Percentiles rank a stretch among this genome's conserved stretches.
phyloP scores from a whole-genome alignment of 2,113 vertebrate genomes.

The Epinephelus moara region DNA sequence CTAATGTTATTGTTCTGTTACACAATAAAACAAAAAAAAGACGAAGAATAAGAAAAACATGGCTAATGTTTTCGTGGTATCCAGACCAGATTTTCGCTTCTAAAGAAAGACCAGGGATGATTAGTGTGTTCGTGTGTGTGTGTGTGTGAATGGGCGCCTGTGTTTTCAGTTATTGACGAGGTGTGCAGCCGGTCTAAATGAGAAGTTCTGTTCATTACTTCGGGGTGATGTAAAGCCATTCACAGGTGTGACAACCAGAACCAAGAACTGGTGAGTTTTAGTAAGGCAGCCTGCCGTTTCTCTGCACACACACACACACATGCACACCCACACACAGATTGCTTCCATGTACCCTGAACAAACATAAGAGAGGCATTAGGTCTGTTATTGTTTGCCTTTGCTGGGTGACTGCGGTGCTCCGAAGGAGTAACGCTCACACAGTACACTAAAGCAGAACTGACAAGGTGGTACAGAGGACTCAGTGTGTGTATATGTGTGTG shows the following conservation, averaged over 20 bases:
- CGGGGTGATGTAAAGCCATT: constrained; percentile 70
- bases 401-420: constrained; percentile 26
- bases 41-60: constrained; percentile 50
- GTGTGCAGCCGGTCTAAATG: constrained; percentile 70
- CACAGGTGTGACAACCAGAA: constrained; percentile 74
- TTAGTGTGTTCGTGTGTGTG: neutral
- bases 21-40: constrained; percentile 38
- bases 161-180: constrained; percentile 77
- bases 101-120: constrained; percentile 20
- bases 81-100: constrained; percentile 29
- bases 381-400: constrained; percentile 70
- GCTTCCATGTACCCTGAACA: constrained; percentile 69
- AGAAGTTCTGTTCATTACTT: constrained; percentile 60
- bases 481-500: constrained; percentile 24
- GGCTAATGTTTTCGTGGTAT: constrained; percentile 30
- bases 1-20: constrained; percentile 47
- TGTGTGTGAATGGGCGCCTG: constrained; percentile 48
- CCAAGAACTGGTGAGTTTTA: constrained; percentile 2
- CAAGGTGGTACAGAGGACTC: constrained; percentile 28
- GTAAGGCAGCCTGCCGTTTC: no score
- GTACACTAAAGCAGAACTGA: constrained; percentile 22
- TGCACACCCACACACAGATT: constrained; percentile 44
- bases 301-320: constrained; percentile 9
- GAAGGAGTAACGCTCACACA: constrained; percentile 34
- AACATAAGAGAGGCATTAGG: constrained; percentile 73